Percentiles rank a stretch among this genome's conserved stretches.
Evolutionary conservation across 2,888 invertebrate genomes (phyloP).

Genomic region (Augiades crinisus): DNA sequence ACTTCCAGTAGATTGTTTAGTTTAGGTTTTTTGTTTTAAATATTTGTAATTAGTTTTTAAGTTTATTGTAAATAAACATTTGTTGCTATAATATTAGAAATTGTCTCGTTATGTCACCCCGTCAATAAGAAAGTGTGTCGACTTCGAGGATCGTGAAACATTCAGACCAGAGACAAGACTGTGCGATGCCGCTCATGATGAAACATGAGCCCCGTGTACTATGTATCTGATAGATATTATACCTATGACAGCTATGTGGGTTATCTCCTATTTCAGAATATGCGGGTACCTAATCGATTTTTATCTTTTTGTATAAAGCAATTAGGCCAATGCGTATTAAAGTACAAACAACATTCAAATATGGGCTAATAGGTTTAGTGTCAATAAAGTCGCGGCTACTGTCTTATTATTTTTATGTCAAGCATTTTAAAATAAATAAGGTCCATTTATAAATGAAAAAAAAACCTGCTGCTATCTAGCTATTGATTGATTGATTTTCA

Average conservation of each 20-base stretch:
- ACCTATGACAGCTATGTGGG: constrained; percentile 1
- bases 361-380: not conserved
- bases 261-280: constrained; percentile 9
- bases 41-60: no score
- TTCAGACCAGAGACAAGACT: constrained; percentile 17
- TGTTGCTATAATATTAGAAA: constrained; percentile 7
- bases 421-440: no score
- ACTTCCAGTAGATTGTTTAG: no score
- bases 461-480: no score
- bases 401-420: not conserved
- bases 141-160: constrained; percentile 5
- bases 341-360: not conserved
- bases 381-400: not conserved
- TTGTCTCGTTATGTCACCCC: constrained; percentile 13
- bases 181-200: constrained; percentile 15
- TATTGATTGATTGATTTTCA: no score
- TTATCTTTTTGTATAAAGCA: not conserved
- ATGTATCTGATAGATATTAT: not conserved
- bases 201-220: constrained; percentile 28
- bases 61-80: no score
- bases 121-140: constrained; percentile 22
- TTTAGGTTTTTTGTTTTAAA: not conserved
- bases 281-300: constrained; percentile 15
- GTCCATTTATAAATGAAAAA: no score
- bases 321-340: not conserved